phyloP scores from a whole-genome alignment of 2,888 invertebrate genomes.

The Diarsia brunnea region DNA sequence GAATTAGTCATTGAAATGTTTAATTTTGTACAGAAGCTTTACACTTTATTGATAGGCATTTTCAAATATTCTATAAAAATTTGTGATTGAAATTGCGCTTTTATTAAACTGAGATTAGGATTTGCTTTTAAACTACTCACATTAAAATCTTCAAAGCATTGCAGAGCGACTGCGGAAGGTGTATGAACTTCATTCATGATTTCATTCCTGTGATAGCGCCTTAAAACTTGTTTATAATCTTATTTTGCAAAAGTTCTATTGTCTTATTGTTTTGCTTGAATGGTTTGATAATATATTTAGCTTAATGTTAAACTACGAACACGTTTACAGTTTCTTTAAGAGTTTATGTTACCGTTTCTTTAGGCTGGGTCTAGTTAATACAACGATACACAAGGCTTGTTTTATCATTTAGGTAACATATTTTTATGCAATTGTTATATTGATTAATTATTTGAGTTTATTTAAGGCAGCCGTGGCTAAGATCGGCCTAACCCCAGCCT shows the following conservation, averaged over 20 bases:
- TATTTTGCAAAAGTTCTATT: conserved; percentile 65
- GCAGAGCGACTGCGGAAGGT: conserved; percentile 63
- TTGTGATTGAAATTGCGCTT: conserved; percentile 7
- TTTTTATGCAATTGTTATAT: conserved; percentile 52
- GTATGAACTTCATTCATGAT: conserved; percentile 74
- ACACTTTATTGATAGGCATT: not conserved
- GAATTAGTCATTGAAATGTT: conserved; percentile 22
- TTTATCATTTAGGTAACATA: conserved; percentile 49
- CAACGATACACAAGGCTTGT: conserved; percentile 50
- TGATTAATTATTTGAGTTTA: conserved; percentile 55
- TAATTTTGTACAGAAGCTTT: not conserved
- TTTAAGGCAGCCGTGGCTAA: conserved; percentile 49
- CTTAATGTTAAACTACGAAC: conserved; percentile 38
- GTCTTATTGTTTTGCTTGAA: conserved; percentile 57
- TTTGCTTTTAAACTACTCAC: conserved; percentile 56
- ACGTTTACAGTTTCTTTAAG: conserved; percentile 51
- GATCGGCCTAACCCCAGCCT: conserved; percentile 52
- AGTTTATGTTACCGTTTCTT: conserved; percentile 69
- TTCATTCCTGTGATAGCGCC: conserved; percentile 85
- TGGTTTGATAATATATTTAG: conserved; percentile 47
- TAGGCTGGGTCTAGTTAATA: conserved; percentile 58
- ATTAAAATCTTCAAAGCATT: conserved; percentile 67
- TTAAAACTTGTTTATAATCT: conserved; percentile 68
- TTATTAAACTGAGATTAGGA: conserved; percentile 29
- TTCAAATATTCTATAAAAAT: not conserved